phyloP scores from a whole-genome alignment of 37 sponge, comb jelly and placozoan species.

The Dysidea cf. avara region DNA sequence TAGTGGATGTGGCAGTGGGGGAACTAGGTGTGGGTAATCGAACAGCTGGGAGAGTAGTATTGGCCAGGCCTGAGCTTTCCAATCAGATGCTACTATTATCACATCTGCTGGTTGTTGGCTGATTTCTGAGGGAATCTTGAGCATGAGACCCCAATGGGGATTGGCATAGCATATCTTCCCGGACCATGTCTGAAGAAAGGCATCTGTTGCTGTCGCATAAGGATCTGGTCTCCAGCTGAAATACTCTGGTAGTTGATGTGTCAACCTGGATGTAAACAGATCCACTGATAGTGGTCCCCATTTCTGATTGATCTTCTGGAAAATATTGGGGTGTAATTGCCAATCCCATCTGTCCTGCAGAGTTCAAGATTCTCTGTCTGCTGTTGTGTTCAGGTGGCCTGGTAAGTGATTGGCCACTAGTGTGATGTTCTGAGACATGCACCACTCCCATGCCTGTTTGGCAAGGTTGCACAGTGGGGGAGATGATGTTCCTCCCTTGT shows the following conservation, averaged over 20 bases:
- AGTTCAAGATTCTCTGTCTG: constrained; percentile 28
- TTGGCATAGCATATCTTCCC: not conserved
- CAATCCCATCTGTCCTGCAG: constrained; percentile 1
- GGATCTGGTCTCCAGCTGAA: constrained; percentile 5
- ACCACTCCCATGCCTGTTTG: constrained; percentile 17
- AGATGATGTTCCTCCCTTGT: constrained; percentile 16
- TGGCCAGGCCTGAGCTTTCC: too few relatives aligned
- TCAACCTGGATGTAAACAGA: constrained; percentile 21
- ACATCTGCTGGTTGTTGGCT: too few relatives aligned
- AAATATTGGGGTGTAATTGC: constrained; percentile 6
- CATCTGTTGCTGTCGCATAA: constrained; percentile 1
- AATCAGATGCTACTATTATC: too few relatives aligned
- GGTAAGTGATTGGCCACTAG: constrained; percentile 9
- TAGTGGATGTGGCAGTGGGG: too few relatives aligned
- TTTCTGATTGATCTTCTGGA: too few relatives aligned
- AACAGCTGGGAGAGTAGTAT: too few relatives aligned
- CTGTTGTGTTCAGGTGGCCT: too few relatives aligned
- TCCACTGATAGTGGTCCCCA: too few relatives aligned
- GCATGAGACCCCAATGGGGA: not conserved
- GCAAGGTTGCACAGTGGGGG: constrained; percentile 2
- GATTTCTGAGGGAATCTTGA: too few relatives aligned
- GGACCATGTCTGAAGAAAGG: constrained; percentile 3
- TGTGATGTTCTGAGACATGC: constrained; percentile 19
- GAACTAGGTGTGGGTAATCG: too few relatives aligned
- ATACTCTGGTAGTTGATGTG: too few relatives aligned